A percentile compares a stretch with the other conserved stretches of the same genome.
Conservation (phyloP, 2,888 invertebrate species). For the Watsonalla cultraria region DNA sequence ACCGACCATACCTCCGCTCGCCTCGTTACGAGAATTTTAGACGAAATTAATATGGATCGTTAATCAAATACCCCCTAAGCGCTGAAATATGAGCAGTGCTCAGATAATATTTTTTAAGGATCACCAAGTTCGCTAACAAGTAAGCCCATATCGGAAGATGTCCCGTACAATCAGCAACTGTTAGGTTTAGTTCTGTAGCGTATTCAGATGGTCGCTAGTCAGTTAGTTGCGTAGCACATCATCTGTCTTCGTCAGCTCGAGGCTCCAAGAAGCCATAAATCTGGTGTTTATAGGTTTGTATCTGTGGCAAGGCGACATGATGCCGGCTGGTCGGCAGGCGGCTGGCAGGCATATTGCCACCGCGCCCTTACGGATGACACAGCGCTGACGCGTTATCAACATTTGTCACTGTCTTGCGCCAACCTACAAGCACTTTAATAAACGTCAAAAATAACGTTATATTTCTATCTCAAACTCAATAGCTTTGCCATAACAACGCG, state of each 20-base stretch:
- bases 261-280: constrained; percentile 22
- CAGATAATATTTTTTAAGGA: constrained; percentile 41
- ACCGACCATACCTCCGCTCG: constrained; percentile 31
- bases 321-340: constrained; percentile 6
- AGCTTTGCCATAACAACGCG: neutral
- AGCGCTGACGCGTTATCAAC: constrained; percentile 14
- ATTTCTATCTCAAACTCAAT: neutral
- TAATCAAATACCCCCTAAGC: constrained; percentile 60
- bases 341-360: constrained; percentile 11
- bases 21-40: constrained; percentile 58
- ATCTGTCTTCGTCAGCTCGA: constrained; percentile 30
- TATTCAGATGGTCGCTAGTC: constrained; percentile 6
- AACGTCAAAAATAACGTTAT: neutral
- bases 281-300: constrained; percentile 26
- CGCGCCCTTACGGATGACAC: constrained; percentile 9
- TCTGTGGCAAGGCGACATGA: constrained; percentile 15
- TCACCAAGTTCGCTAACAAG: constrained; percentile 19
- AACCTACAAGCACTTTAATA: neutral
- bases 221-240: constrained; percentile 16
- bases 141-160: no score
- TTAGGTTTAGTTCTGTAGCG: no score
- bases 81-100: constrained; percentile 39
- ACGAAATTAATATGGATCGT: constrained; percentile 64
- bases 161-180: no score
- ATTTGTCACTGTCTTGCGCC: constrained; percentile 19